Base-by-base conservation (phyloP, 2,888 invertebrate species). In the Argyresthia goedartella region DNA sequence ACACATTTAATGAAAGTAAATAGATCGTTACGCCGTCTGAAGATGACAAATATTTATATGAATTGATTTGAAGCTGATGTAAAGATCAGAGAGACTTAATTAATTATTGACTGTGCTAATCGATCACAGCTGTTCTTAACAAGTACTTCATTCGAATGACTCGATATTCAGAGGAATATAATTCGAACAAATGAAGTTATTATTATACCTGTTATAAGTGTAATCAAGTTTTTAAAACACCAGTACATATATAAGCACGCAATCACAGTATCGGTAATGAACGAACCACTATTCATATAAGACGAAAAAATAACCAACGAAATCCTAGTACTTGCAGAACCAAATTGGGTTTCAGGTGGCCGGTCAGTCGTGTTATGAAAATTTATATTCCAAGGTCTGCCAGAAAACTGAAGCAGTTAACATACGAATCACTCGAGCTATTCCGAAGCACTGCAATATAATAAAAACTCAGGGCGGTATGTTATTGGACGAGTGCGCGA, bases 381-480 rank as follows among this genome's bases (percentile, higher is more conserved):
- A 48, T 36, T 48, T 14, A 48, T 48, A 35, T 10, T 48, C 48
- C 48, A 48, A 48, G 48, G 48, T 48, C 47, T 47, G 9, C 13
- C 6, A 14, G 36, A 15, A 13, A 48, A 35, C 15, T 9, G 13
- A 10, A 11, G 13, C 2, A 48, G 14, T 54, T 54, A 55, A 55
- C 56, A 52, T 52, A 56, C 58, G 56, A 57, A 54, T 41, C 47
- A 36, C 52, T 50, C 47, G 34, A 41, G 53, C 58, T 54, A 64
- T 68, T 55, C 16, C 52, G 9, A 50, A 39, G 58, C 64, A 66
- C 65, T 66, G 60, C 58, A 65, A 68, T 60, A 62, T 60, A 60
- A 69, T 63, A 59, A 68, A 73, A 70, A 70, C n/a, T n/a, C 57
- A 65, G 80, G 79, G 78, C 80, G 78, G 79, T 66, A 62, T 60